Base-by-base conservation (phyloP, 2,888 invertebrate species). In the Penaeus monodon region DNA sequence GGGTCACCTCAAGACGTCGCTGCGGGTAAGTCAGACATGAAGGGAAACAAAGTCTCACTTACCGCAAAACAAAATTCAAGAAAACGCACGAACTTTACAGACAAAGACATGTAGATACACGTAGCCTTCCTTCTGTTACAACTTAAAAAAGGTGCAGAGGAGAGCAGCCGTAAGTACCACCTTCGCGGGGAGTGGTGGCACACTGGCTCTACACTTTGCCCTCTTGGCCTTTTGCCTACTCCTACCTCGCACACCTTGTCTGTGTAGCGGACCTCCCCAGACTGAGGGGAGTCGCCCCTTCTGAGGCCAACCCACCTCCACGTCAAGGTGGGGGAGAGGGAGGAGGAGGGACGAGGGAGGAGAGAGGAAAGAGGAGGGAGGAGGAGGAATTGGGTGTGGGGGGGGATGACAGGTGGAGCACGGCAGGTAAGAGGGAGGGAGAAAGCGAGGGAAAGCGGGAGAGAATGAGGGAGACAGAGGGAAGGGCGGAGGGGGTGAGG, bases 181-280 rank as follows among this genome's bases (percentile, higher is more conserved):
- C 49, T 49, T 49, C 49, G 49, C 49, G 49, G 49, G 49, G 49
- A 49, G 12, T 49, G 49, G 49, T 49, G 49, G 49, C 49, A 49
- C 49, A 49, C 49, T 49, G 49, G 49, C 49, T 49, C 49, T 49
- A 49, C 49, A 49, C 49, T 49, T 49, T 49, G 49, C 49, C 49
- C 49, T 49, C 49, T 49, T 49, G 49, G 49, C 49, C 70, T 70
- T 38, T 76, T 64, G 29, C 38, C 65, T 65, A 29, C 65, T 64
- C 29, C 80, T 80, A 63, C 44, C 44, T 76, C 33, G 76, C 83
- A 84, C 77, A 84, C 84, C 84, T 76, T 66, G 76, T 76, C 84
- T 68, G 77, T 57, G 84, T 66, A 84, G 84, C 84, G 84, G 68
- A 77, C 76, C 64, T 65, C 84, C 77, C 76, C 64, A 14, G 77